A percentile compares a stretch with the other conserved stretches of the same genome.
These are phyloP conservation scores for Microchrysa polita DNA, from an alignment of 2,888 invertebrate species.

Conservation along the genomic window DNA sequence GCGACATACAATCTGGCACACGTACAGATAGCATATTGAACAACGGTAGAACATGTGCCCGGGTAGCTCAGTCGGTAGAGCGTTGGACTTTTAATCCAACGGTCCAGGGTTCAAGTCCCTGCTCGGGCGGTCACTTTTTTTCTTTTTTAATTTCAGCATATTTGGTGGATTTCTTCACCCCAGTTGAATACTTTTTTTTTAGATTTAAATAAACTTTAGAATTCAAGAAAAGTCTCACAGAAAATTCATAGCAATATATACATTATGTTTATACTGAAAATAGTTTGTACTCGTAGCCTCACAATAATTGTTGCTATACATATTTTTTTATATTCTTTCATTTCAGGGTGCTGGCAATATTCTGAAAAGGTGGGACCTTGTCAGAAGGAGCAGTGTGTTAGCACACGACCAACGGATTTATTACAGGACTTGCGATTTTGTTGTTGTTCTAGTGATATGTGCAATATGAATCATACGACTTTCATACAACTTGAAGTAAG, in stretches of 20 bases:
- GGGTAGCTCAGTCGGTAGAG: slow-evolving; percentile 56
- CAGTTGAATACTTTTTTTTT: no score
- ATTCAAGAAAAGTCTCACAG: no score
- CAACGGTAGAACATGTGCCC: slow-evolving; percentile 47
- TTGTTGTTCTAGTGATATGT: slow-evolving; percentile 81
- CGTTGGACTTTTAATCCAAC: slow-evolving; percentile 56
- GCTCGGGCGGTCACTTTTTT: slow-evolving; percentile 34
- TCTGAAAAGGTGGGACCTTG: slow-evolving; percentile 68
- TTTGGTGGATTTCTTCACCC: no score
- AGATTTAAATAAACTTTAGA: no score
- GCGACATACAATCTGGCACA: background rate
- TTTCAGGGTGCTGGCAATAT: slow-evolving; percentile 68
- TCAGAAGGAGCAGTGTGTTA: slow-evolving; percentile 68
- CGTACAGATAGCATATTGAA: background rate
- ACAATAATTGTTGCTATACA: no score
- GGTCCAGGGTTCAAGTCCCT: slow-evolving; percentile 45
- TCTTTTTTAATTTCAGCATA: background rate
- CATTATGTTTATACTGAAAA: no score
- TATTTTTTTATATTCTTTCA: slow-evolving; percentile 17
- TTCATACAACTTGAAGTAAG: slow-evolving; percentile 50
- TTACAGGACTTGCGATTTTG: slow-evolving; percentile 63
- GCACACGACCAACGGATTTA: slow-evolving; percentile 65
- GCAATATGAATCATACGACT: slow-evolving; percentile 70
- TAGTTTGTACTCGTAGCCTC: no score
- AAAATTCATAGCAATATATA: no score